phyloP scores from a whole-genome alignment of 2,797 vertebrate species.

The Pipistrellus pipistrellus region DNA sequence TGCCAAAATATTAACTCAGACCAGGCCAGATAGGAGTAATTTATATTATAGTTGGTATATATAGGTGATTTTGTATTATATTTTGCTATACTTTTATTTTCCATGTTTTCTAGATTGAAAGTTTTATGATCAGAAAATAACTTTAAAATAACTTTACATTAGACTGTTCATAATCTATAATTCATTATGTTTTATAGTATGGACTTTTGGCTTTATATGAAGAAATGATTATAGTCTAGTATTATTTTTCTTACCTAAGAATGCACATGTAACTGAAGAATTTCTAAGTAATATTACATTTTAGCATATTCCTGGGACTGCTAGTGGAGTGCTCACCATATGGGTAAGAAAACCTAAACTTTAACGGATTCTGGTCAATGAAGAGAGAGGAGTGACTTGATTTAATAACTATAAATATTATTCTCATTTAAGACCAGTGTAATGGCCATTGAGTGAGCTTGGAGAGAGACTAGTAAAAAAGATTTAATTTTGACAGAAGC shows the following conservation, averaged over 20 bases:
- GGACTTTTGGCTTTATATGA: not conserved
- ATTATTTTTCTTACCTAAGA: conserved; percentile 12
- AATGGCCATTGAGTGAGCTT: not conserved
- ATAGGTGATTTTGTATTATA: conserved; percentile 11
- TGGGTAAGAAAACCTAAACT: not conserved
- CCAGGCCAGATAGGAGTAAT: not conserved
- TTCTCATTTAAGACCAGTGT: not conserved
- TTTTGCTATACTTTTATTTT: conserved; percentile 43
- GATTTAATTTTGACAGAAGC: not conserved
- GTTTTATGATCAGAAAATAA: not conserved
- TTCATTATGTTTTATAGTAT: not conserved
- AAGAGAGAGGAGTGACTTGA: not conserved
- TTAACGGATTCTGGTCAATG: not conserved
- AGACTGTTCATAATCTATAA: not conserved
- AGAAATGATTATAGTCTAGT: not conserved
- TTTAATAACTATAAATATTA: not conserved
- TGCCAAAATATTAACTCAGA: conserved; percentile 23
- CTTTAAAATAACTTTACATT: not conserved
- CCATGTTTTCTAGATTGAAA: not conserved
- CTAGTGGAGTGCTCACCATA: not conserved
- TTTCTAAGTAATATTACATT: conserved; percentile 43
- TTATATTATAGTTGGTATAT: not conserved
- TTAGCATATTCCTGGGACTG: not conserved
- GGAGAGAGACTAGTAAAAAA: not conserved
- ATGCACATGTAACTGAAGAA: not conserved